These are phyloP conservation scores for Eupithecia insigniata DNA, from an alignment of 2,888 invertebrate genomes.

Conservation along the genomic window DNA sequence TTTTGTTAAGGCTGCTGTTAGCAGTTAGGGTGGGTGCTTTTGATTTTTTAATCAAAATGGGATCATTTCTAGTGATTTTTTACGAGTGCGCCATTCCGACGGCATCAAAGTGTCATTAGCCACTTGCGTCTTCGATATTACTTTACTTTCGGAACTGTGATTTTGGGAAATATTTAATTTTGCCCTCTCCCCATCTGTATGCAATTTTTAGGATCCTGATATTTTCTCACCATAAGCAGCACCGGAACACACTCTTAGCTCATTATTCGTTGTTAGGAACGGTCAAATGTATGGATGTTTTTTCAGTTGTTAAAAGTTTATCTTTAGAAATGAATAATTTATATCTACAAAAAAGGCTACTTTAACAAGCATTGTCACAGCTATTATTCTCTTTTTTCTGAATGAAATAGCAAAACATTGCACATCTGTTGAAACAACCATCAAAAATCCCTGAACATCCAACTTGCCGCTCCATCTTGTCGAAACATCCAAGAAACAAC, in stretches of 20 bases:
- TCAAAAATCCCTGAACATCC: conserved; percentile 23
- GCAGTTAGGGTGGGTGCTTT: conserved; percentile 70
- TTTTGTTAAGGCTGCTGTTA: conserved; percentile 54
- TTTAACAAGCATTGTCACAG: background rate
- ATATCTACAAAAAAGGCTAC: background rate
- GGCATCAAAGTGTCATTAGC: conserved; percentile 82
- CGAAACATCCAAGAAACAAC: conserved; percentile 37
- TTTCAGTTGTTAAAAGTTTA: background rate
- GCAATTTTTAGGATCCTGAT: conserved; percentile 50
- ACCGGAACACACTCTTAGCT: background rate
- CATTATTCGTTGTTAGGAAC: background rate
- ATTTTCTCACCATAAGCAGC: background rate
- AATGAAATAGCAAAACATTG: conserved; percentile 10
- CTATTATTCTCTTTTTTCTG: background rate
- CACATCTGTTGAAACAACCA: conserved; percentile 32
- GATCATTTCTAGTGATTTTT: conserved; percentile 83
- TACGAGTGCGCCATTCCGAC: conserved; percentile 78
- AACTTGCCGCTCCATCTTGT: conserved; percentile 12
- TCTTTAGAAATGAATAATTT: background rate
- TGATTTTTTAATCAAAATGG: conserved; percentile 84
- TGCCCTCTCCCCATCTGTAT: conserved; percentile 59
- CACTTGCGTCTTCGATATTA: conserved; percentile 82
- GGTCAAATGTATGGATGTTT: background rate
- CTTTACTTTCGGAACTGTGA: conserved; percentile 79
- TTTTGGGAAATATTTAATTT: conserved; percentile 78